These are phyloP conservation scores for Artibeus lituratus DNA, from an alignment of 2,797 vertebrate genomes.

Conservation along the genomic window DNA sequence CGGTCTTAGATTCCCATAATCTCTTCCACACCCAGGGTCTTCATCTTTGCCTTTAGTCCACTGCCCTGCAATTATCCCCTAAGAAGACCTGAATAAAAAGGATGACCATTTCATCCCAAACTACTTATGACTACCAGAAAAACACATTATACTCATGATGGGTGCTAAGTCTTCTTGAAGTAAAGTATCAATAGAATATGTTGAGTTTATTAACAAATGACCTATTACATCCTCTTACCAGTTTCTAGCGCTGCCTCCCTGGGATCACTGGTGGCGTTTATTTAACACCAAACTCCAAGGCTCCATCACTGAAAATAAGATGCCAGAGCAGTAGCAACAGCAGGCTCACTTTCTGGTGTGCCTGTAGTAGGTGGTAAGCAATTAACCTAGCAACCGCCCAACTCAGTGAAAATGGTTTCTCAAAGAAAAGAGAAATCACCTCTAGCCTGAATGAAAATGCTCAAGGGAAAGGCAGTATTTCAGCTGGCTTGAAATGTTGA, in stretches of 20 bases:
- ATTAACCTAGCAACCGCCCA: neutral
- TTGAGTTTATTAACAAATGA: conserved; percentile 14
- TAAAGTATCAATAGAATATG: neutral
- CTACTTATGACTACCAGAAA: neutral
- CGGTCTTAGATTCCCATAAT: neutral
- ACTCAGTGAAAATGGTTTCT: neutral
- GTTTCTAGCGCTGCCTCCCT: neutral
- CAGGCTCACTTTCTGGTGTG: neutral
- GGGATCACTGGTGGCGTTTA: neutral
- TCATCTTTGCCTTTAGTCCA: neutral
- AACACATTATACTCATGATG: neutral
- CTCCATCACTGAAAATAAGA: conserved; percentile 7
- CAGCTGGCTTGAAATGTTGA: neutral
- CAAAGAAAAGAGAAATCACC: neutral
- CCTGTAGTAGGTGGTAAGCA: neutral
- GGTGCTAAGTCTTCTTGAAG: neutral
- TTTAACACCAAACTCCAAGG: conserved; percentile 2
- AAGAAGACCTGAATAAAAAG: neutral
- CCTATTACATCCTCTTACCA: neutral
- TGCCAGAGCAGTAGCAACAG: neutral
- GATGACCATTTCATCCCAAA: neutral
- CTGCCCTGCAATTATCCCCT: neutral
- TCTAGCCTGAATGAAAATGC: neutral
- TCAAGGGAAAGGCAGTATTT: neutral
- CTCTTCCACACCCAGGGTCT: neutral